phyloP scores from a whole-genome alignment of 1,140 invertebrate genomes.

The Drosophila ercepeae region DNA sequence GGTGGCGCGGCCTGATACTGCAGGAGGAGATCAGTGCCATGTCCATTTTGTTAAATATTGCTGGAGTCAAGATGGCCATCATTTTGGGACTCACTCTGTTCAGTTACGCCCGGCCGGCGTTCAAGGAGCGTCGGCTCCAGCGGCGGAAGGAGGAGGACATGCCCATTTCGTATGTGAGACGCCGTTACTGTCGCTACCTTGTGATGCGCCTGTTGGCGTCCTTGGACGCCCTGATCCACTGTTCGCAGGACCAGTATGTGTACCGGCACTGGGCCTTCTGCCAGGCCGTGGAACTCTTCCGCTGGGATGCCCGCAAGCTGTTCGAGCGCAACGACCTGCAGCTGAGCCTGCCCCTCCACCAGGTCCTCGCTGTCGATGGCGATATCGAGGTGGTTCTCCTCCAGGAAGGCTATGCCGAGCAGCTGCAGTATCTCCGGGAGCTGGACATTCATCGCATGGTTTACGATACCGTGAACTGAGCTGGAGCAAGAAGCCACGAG shows the following conservation, averaged over 20 bases:
- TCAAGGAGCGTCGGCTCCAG: background rate
- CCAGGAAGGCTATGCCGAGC: slow-evolving; percentile 37
- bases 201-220: slow-evolving; percentile 52
- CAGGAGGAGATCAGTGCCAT: slow-evolving; percentile 15
- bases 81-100: slow-evolving; percentile 29
- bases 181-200: slow-evolving; percentile 49
- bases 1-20: slow-evolving; percentile 16
- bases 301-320: slow-evolving; percentile 40
- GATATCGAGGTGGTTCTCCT: slow-evolving; percentile 30
- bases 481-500: background rate
- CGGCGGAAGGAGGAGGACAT: background rate
- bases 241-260: background rate
- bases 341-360: slow-evolving; percentile 15
- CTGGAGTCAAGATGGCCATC: slow-evolving; percentile 20
- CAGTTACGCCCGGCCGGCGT: slow-evolving; percentile 8
- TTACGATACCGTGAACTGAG: background rate
- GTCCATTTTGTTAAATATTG: slow-evolving; percentile 21
- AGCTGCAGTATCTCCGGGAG: slow-evolving; percentile 26
- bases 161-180: slow-evolving; percentile 22
- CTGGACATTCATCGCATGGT: slow-evolving; percentile 45
- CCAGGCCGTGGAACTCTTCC: slow-evolving; percentile 37
- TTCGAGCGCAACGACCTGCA: slow-evolving; percentile 42
- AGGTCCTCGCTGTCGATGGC: slow-evolving; percentile 36
- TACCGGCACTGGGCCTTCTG: slow-evolving; percentile 9
- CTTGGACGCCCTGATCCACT: slow-evolving; percentile 24